Evolutionary conservation across 2,113 vertebrate genomes (phyloP), one percentile per base, ranked within the genome.

Genomic region (Salminus brasiliensis): DNA sequence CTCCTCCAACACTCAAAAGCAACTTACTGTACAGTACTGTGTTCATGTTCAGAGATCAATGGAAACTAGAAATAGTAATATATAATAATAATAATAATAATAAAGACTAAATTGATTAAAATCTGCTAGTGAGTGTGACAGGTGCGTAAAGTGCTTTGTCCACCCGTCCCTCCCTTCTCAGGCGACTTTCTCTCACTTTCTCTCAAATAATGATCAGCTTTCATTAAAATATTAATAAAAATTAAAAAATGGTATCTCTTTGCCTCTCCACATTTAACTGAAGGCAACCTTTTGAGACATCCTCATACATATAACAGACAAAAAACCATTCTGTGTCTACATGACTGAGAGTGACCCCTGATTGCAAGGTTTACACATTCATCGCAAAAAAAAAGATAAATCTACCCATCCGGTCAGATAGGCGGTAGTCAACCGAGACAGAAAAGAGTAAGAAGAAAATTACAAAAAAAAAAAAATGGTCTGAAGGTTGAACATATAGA

Each of bases 1-100:
- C 62, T 52, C 53, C 73, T 84, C 63, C 52, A 68, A 36, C 72
- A 88, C 93, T 60, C 89, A 89, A 92, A 94, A 90, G 89, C 93
- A 93, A 95, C 94, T 94, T 97, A 98, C 96, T 97, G 96, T 96
- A 97, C 96, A 98, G 96, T 96, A 98, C 95, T 91, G 92, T 85
- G 91, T 94, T 91, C 94, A 94, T 91, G 92, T 93, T 92, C 80
- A 95, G 91, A 95, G 89, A 92, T 72, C 78, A 72, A 79, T 25
- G 52, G n/a, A 67, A 32, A 81, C 75, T 75, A 78, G 45, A 55
- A 76, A 71, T 59, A 74, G 34, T 75, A 79, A 53, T 32, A 91
- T 81, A 66, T 60, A 79, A 72, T 27, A 72, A 71, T 79, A 86
- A 70, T 59, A 71, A 78, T 79, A 77, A 49, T 72, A 76, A 76